Conservation (phyloP, 2,113 vertebrate genomes). For the Pedetes capensis region DNA sequence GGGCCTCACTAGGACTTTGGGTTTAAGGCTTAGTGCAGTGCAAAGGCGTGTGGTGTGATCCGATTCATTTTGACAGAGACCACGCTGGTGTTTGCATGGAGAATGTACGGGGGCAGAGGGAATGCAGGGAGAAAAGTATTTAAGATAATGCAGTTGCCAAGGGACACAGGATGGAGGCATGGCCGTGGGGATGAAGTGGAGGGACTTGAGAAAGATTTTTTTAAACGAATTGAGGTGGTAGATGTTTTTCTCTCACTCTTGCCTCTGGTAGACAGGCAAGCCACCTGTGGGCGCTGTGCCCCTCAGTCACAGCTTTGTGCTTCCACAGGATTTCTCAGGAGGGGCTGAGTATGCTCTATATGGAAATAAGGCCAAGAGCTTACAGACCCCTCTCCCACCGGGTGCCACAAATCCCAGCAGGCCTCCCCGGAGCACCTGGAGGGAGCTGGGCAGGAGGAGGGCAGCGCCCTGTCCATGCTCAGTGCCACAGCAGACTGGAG, state of each 20-base stretch:
- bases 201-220: neutral
- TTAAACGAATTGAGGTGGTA: neutral
- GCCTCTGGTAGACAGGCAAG: neutral
- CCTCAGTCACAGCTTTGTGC: too few relatives aligned
- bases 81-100: neutral
- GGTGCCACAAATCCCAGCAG: neutral
- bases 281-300: too few relatives aligned
- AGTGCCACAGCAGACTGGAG: neutral
- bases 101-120: too few relatives aligned
- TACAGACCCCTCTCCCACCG: neutral
- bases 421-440: neutral
- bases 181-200: neutral
- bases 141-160: neutral
- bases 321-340: neutral
- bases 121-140: neutral
- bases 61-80: neutral
- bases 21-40: neutral
- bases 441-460: neutral
- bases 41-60: neutral
- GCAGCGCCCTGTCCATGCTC: neutral
- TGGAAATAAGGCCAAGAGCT: too few relatives aligned
- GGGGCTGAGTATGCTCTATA: neutral
- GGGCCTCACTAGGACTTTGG: neutral
- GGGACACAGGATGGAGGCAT: neutral
- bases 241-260: neutral